Percentiles rank a stretch among this genome's conserved stretches.
Evolutionary conservation across 2,113 vertebrate species (phyloP).

Genomic region (Motacilla alba): DNA sequence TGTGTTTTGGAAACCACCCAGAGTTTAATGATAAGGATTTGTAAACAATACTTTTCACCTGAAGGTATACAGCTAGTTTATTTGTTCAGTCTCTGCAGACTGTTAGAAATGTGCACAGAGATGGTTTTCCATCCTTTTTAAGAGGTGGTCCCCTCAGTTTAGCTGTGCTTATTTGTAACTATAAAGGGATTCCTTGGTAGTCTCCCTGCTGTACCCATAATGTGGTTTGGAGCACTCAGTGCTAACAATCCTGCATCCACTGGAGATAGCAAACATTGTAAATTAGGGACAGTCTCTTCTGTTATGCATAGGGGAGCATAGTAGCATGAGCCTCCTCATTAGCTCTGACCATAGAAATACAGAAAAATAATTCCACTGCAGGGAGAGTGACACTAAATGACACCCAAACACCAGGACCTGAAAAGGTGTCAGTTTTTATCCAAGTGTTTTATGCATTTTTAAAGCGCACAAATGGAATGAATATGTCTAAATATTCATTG

Average conservation of each 20-base stretch:
- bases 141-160: background rate
- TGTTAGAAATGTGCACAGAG: background rate
- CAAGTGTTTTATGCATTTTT: background rate
- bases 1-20: background rate
- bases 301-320: background rate
- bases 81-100: background rate
- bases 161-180: background rate
- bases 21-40: background rate
- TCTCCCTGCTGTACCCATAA: background rate
- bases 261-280: background rate
- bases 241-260: background rate
- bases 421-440: background rate
- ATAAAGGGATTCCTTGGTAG: background rate
- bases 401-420: background rate
- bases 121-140: background rate
- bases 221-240: background rate
- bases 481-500: background rate
- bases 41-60: background rate
- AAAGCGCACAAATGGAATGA: background rate
- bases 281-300: background rate
- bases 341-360: background rate
- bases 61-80: background rate
- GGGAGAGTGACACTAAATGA: background rate
- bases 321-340: background rate
- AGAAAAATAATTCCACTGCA: background rate